Conservation (phyloP, 2,888 invertebrate genomes). For the Spodoptera littoralis region DNA sequence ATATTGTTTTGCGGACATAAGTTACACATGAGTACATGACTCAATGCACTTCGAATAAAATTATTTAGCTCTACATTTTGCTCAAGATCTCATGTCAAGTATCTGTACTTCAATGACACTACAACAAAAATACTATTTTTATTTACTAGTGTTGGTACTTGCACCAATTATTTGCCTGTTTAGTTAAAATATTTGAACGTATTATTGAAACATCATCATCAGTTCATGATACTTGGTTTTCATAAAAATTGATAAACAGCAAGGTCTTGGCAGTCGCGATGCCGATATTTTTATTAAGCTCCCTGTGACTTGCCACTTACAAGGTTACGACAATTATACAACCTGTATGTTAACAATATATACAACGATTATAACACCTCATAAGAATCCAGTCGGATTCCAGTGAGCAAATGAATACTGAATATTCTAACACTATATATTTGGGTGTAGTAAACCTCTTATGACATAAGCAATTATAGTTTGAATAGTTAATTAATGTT, state of each 20-base stretch:
- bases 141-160: too few species aligned
- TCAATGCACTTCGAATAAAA: too few species aligned
- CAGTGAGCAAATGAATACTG: conserved; percentile 27
- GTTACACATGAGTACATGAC: too few species aligned
- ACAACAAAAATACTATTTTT: too few species aligned
- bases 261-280: conserved; percentile 15
- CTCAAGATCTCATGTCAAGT: too few species aligned
- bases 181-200: too few species aligned
- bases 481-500: neutral
- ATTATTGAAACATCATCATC: too few species aligned
- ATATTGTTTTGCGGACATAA: too few species aligned
- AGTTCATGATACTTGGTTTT: neutral
- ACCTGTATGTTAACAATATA: conserved; percentile 21
- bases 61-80: too few species aligned
- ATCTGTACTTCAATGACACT: too few species aligned
- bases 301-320: conserved; percentile 14
- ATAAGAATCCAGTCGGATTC: conserved; percentile 40
- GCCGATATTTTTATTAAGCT: conserved; percentile 17
- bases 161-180: too few species aligned
- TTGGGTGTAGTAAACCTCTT: neutral
- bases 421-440: neutral
- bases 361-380: conserved; percentile 36
- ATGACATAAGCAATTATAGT: neutral
- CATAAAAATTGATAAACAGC: conserved; percentile 12
- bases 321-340: conserved; percentile 39